A percentile compares a stretch with the other conserved stretches of the same genome.
Conservation (phyloP, 1,140 invertebrate species). For the Solenopsis fugax region DNA sequence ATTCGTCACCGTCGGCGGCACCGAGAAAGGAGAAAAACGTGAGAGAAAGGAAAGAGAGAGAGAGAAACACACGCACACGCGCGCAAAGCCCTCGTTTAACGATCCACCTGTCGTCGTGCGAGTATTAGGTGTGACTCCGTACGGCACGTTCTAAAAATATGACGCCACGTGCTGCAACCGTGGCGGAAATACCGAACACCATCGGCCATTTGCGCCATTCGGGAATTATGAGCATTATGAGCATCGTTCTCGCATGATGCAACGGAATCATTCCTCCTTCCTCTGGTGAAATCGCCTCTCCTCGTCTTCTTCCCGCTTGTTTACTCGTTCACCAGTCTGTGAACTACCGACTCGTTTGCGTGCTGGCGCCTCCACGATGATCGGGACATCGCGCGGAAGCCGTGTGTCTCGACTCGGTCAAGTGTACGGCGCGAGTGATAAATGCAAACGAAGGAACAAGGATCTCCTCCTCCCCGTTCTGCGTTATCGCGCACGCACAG, state of each 20-base stretch:
- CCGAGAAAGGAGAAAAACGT: constrained; percentile 59
- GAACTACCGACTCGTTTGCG: constrained; percentile 67
- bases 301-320: not conserved
- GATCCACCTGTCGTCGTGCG: constrained; percentile 72
- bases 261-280: not conserved
- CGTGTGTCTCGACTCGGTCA: constrained; percentile 47
- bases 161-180: constrained; percentile 64
- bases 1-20: constrained; percentile 67
- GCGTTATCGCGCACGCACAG: constrained; percentile 41
- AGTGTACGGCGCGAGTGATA: constrained; percentile 69
- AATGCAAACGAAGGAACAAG: constrained; percentile 58
- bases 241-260: constrained; percentile 1
- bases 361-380: constrained; percentile 68
- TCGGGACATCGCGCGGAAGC: constrained; percentile 47
- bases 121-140: constrained; percentile 41
- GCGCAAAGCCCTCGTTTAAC: constrained; percentile 64
- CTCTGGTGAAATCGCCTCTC: not conserved
- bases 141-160: constrained; percentile 70
- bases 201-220: constrained; percentile 16
- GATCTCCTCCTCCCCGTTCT: not conserved
- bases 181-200: constrained; percentile 60
- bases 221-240: constrained; percentile 4
- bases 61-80: not conserved
- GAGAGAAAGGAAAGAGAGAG: not conserved
- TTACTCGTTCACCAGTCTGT: constrained; percentile 19